Evolutionary conservation across 2,113 vertebrate genomes (phyloP), one percentile per base, ranked within the genome.

Genomic region (Alosa alosa): DNA sequence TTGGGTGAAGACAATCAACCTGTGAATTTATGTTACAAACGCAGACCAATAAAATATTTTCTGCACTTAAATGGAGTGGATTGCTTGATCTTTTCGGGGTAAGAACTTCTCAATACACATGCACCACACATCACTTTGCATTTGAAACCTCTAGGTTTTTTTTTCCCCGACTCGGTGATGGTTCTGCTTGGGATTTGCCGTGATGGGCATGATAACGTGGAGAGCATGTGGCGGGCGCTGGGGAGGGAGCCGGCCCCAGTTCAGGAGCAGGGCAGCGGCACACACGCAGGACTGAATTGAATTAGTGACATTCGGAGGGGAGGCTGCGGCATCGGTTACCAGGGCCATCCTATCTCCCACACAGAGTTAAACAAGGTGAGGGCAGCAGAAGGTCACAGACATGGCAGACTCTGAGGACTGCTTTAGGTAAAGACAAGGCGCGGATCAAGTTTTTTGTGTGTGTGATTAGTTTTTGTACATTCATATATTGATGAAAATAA

Each of bases 251-350:
- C 81, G 86, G 47, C 84, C 87, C 68, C 87, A 85, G 91, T 93
- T 93, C 91, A 93, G 90, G 84, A 46, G 82, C 86, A 84, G 92
- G 91, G 87, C 90, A 89, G 83, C 46, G 75, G 88, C 87, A 88
- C 87, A 13, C 47, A 44, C 83, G 85, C 87, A 88, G 88, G 89
- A 81, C 83, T 60, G 87, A 94, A 93, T 94, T 92, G 84, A 85
- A 93, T 93, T 93, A 94, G 88, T 89, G 92, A 92, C 91, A 90
- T 89, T 86, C 90, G 90, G 91, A 91, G 91, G 88, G 72, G 72
- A 31, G 72, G 60, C 60, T 6, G 25, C 86, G 88, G 87, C 90
- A 91, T 92, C 86, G 87, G 87, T 90, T 87, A 84, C 90, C 88
- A 82, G 75, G 87, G 88, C 89, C 86, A 72, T 90, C 91, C 85